phyloP scores from a whole-genome alignment of 2,113 vertebrate genomes.

The Tricholaema leucomelas region DNA sequence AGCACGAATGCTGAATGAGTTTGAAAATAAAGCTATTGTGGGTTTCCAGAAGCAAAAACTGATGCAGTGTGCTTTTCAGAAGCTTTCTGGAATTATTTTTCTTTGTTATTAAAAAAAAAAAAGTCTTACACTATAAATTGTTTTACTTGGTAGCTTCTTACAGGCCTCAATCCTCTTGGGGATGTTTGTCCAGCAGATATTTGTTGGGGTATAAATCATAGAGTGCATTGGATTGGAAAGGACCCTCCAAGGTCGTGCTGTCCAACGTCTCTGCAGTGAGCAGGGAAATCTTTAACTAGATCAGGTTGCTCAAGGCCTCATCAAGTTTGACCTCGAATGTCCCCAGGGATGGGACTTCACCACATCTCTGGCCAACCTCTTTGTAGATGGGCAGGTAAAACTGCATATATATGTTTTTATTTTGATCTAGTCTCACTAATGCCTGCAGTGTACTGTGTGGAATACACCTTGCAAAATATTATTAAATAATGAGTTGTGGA shows the following conservation, averaged over 20 bases:
- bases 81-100: background rate
- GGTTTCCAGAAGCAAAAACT: background rate
- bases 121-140: background rate
- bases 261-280: too few relatives aligned
- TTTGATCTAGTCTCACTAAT: background rate
- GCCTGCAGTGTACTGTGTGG: background rate
- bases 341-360: too few relatives aligned
- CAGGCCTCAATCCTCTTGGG: background rate
- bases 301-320: too few relatives aligned
- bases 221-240: too few relatives aligned
- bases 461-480: background rate
- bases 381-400: background rate
- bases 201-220: background rate
- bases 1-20: background rate
- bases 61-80: background rate
- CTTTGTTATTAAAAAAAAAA: background rate
- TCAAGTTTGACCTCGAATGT: too few relatives aligned
- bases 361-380: background rate
- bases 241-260: too few relatives aligned
- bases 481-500: slow-evolving; percentile 30
- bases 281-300: too few relatives aligned
- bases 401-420: background rate
- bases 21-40: background rate
- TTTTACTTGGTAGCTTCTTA: background rate
- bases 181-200: background rate